These are phyloP conservation scores for Macaria notata DNA, from an alignment of 2,888 invertebrate species.

Conservation along the genomic window DNA sequence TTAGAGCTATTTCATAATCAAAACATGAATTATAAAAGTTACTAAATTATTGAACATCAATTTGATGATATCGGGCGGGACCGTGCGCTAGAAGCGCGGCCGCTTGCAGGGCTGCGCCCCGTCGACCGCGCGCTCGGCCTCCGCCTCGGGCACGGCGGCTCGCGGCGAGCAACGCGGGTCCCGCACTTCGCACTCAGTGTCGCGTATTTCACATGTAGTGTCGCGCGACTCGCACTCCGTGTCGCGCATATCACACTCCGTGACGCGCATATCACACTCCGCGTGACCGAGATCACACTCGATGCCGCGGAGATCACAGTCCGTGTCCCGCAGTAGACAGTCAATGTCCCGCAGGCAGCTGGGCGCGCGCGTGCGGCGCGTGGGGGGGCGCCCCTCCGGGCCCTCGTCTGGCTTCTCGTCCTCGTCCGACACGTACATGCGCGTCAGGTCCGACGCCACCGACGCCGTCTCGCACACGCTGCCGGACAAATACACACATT, in stretches of 20 bases:
- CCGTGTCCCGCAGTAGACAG: too few relatives aligned
- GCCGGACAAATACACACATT: conserved; percentile 19
- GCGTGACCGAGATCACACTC: too few relatives aligned
- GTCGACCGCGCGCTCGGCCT: neutral
- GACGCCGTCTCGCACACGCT: conserved; percentile 84
- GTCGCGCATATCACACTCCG: too few relatives aligned
- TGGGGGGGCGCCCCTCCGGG: neutral
- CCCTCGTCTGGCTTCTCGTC: conserved; percentile 64
- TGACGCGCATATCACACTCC: too few relatives aligned
- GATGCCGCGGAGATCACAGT: too few relatives aligned
- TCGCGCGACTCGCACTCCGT: too few relatives aligned
- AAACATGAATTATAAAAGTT: conserved; percentile 21
- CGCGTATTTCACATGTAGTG: too few relatives aligned
- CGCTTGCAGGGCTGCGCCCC: neutral
- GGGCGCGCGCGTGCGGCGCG: too few relatives aligned
- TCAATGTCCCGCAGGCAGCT: too few relatives aligned
- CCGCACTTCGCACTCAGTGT: too few relatives aligned
- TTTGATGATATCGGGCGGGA: conserved; percentile 13
- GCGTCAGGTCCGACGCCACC: conserved; percentile 84
- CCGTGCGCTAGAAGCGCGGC: neutral
- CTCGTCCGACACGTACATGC: conserved; percentile 88
- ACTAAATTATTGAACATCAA: conserved; percentile 17
- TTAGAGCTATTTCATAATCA: conserved; percentile 22
- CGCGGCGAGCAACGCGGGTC: neutral
- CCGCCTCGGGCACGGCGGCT: neutral